A percentile compares a stretch with the other conserved stretches of the same genome.
phyloP scores from a whole-genome alignment of 2,888 invertebrate genomes.

The Lottia scabra region DNA sequence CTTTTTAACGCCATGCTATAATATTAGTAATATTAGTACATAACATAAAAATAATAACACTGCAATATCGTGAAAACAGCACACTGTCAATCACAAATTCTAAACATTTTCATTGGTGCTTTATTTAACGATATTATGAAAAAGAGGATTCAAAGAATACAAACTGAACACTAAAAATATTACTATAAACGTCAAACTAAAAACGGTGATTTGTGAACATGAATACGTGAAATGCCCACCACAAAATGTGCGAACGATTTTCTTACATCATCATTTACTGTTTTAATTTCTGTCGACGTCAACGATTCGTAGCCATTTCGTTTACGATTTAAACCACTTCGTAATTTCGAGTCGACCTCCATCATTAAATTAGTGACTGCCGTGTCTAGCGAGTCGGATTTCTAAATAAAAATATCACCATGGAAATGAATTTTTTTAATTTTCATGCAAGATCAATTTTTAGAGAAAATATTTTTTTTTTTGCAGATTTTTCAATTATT shows the following conservation, averaged over 20 bases:
- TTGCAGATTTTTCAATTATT: no score
- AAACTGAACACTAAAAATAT: neutral
- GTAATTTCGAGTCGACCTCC: neutral
- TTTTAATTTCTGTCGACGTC: neutral
- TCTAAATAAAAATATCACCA: neutral
- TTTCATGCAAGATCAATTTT: no score
- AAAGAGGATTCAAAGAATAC: slow-evolving; percentile 2
- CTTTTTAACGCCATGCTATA: no score
- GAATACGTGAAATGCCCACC: neutral
- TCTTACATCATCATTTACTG: no score
- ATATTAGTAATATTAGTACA: no score
- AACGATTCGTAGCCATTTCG: neutral
- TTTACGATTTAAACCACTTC: neutral
- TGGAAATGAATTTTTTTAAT: no score
- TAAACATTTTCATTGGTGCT: no score
- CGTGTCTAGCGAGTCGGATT: neutral
- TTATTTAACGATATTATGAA: neutral
- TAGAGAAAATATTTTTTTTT: no score
- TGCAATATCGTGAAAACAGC: no score
- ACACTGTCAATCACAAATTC: no score
- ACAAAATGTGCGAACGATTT: neutral
- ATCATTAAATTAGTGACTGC: neutral
- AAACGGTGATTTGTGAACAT: neutral
- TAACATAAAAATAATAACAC: no score
- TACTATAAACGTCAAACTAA: neutral